Percentiles rank a stretch among this genome's conserved stretches.
phyloP scores from a whole-genome alignment of 2,888 invertebrate species.

The Spisula solida region DNA sequence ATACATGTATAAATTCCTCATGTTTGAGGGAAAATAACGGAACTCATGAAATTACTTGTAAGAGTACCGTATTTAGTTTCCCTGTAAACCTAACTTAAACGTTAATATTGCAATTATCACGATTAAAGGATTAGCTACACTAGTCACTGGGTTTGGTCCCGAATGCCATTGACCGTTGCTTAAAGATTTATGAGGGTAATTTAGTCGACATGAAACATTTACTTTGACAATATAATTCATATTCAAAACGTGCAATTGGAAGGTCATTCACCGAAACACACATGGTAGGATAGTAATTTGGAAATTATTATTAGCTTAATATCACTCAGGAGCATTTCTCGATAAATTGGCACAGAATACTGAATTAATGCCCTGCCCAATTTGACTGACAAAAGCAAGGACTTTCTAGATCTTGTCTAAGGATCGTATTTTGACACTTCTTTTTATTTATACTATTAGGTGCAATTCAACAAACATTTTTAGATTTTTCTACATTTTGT shows the following conservation, averaged over 20 bases:
- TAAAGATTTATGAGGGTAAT: neutral
- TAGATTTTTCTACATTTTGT: no score
- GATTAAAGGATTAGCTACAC: neutral
- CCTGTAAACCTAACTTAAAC: neutral
- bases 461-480: no score
- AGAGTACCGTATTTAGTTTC: no score
- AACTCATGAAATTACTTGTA: no score
- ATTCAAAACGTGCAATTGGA: neutral
- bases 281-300: neutral
- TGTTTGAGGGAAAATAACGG: no score
- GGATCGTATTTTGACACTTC: no score
- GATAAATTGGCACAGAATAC: no score
- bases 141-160: neutral
- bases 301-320: conserved; percentile 7
- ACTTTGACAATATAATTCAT: conserved; percentile 9
- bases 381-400: no score
- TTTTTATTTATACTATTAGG: no score
- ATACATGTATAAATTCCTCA: no score
- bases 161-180: neutral
- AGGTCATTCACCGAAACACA: neutral
- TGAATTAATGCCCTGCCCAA: no score
- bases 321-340: neutral
- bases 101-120: neutral
- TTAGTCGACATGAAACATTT: neutral
- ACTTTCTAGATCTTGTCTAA: no score